Conservation (phyloP, 2,888 invertebrate genomes). For the Philereme transversata region DNA sequence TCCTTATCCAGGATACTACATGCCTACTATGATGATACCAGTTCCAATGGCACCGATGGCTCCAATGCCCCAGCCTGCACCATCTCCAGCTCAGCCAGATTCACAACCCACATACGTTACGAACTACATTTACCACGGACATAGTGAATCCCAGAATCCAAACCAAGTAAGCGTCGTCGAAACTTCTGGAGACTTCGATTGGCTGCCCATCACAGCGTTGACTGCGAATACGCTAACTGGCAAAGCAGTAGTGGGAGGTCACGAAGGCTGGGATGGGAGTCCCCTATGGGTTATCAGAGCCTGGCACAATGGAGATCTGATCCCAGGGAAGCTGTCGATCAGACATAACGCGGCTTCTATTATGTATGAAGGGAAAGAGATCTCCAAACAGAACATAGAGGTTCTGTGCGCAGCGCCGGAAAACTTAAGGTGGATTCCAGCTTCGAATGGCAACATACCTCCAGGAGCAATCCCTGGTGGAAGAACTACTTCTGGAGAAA, state of each 20-base stretch:
- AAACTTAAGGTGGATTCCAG: constrained; percentile 78
- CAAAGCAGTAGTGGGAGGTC: constrained; percentile 73
- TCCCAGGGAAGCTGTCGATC: constrained; percentile 77
- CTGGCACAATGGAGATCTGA: constrained; percentile 73
- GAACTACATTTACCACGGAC: constrained; percentile 75
- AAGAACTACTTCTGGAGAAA: constrained; percentile 73
- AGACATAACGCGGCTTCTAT: constrained; percentile 72
- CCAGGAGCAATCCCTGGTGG: constrained; percentile 83
- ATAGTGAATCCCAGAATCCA: constrained; percentile 48
- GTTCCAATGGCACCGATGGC: constrained; percentile 52
- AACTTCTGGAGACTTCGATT: constrained; percentile 68
- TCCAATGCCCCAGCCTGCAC: constrained; percentile 40
- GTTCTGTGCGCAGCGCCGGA: constrained; percentile 69
- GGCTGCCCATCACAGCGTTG: constrained; percentile 70
- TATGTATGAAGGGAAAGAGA: constrained; percentile 68
- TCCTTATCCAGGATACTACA: constrained; percentile 60
- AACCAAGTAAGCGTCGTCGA: constrained; percentile 63
- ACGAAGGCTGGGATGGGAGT: constrained; percentile 79
- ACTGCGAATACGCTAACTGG: constrained; percentile 64
- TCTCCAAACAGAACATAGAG: constrained; percentile 75
- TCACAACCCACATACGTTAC: constrained; percentile 69
- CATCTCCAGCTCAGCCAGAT: constrained; percentile 35
- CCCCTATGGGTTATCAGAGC: constrained; percentile 77
- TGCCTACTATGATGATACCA: constrained; percentile 72
- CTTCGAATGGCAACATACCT: constrained; percentile 79